Base-by-base conservation (phyloP, 1,140 invertebrate genomes). In the Drosophila parabipectinata region DNA sequence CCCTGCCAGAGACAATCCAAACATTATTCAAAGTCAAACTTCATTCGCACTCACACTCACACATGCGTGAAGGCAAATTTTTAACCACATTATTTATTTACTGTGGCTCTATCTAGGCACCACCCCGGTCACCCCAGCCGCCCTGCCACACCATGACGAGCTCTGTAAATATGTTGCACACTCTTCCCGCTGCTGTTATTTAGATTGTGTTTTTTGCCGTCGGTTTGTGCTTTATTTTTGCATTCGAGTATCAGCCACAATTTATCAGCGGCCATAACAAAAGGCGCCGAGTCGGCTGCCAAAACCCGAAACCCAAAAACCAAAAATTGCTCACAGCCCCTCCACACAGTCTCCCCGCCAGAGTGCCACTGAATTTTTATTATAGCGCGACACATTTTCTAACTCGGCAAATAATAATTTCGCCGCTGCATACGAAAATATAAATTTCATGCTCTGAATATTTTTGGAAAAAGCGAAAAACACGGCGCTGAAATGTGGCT, bases 71-170 rank as follows among this genome's bases (percentile, higher is more conserved):
- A 76, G 60, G 72, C 63, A 88, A 88, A 88, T 84, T 88, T 88
- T 88, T 89, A 88, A 88, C 83, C 83, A 88, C 83, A 88, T 88
- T 88, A 88, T 88, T 88, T 88, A 88, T 88, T 88, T 89, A 89
- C 84, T 89, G 83, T 79, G 57, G 59, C 71, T 57, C 52, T 62
- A 72, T 63, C 67, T 60, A 68, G 47, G 50, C 71, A 50, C 37
- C 45, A 41, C 24, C 14, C 39, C 18, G 18, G 18, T 18, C 45
- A 41, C 24, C 54, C n/a, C 9, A 5, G 18, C n/a, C 9, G 2
- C 39, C 14, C 39, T n/a, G 14, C n/a, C 39, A 7, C 39, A 6
- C 41, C 41, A 7, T 5, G 4, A 18, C 5, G 4, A 8, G 41
- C 55, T 79, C 71, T 87, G 83, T 66, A 79, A 83, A 88, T 88